Evolutionary conservation across 2,888 invertebrate genomes (phyloP).

Genomic region (Fragum sueziense): DNA sequence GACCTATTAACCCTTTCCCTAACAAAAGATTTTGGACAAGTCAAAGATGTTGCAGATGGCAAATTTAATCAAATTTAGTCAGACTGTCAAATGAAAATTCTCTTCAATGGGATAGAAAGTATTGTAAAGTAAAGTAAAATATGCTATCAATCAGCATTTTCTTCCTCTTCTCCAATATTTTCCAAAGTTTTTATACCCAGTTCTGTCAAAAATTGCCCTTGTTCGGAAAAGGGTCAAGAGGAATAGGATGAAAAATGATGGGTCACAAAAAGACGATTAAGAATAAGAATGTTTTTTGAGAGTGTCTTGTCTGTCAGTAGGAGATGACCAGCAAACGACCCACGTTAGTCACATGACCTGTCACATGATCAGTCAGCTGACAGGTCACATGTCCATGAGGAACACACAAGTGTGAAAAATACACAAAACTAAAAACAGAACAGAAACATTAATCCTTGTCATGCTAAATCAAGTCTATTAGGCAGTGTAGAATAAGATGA

Average conservation of each 20-base stretch:
- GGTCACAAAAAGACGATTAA: no score
- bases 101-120: background rate
- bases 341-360: slow-evolving; percentile 7
- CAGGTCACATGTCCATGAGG: slow-evolving; percentile 22
- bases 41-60: no score
- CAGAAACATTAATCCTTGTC: background rate
- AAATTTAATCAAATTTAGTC: no score
- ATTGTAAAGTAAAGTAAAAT: background rate
- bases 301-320: slow-evolving; percentile 26
- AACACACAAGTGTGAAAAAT: slow-evolving; percentile 19
- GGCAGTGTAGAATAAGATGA: no score
- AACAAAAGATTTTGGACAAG: no score
- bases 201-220: background rate
- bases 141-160: background rate
- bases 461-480: background rate
- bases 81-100: no score
- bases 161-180: background rate
- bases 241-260: no score
- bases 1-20: background rate
- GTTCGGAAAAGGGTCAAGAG: background rate
- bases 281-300: no score
- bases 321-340: slow-evolving; percentile 9
- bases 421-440: slow-evolving; percentile 19
- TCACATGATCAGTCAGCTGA: slow-evolving; percentile 13
- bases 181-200: background rate